Evolutionary conservation across 2,797 vertebrate genomes (phyloP).

Genomic region (Lepus townsendii): DNA sequence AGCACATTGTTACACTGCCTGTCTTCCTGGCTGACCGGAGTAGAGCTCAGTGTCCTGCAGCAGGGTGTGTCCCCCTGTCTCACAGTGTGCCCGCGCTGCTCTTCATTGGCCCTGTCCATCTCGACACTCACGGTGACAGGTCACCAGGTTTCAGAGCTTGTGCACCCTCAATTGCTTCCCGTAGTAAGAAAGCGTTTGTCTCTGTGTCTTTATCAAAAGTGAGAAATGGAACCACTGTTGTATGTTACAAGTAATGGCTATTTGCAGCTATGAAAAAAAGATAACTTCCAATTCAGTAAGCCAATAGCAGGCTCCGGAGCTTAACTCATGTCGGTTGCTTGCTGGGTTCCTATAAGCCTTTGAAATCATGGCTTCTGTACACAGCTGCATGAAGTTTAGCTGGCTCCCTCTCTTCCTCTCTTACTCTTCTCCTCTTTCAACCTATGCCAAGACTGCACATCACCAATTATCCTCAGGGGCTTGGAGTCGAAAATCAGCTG

Average conservation of each 20-base stretch:
- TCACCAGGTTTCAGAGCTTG: background rate
- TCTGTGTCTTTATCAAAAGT: slow-evolving; percentile 1
- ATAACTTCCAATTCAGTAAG: background rate
- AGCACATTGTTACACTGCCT: background rate
- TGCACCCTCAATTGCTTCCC: background rate
- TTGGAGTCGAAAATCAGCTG: background rate
- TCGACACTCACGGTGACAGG: background rate
- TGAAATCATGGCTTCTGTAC: background rate
- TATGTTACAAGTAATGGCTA: background rate
- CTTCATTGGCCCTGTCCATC: rapidly evolving
- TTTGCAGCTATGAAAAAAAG: background rate
- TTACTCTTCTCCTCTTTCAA: background rate
- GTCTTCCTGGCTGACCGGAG: background rate
- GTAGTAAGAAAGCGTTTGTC: background rate
- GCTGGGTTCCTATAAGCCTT: background rate
- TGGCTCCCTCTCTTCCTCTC: background rate
- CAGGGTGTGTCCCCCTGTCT: background rate
- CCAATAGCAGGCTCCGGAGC: no score
- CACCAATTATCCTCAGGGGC: background rate
- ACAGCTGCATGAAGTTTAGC: background rate
- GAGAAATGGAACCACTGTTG: background rate
- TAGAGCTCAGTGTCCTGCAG: no score
- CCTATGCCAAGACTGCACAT: background rate
- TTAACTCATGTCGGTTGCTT: background rate
- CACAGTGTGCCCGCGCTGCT: rapidly evolving